Conservation (phyloP, 1,140 invertebrate species). For the Uloborus diversus region DNA sequence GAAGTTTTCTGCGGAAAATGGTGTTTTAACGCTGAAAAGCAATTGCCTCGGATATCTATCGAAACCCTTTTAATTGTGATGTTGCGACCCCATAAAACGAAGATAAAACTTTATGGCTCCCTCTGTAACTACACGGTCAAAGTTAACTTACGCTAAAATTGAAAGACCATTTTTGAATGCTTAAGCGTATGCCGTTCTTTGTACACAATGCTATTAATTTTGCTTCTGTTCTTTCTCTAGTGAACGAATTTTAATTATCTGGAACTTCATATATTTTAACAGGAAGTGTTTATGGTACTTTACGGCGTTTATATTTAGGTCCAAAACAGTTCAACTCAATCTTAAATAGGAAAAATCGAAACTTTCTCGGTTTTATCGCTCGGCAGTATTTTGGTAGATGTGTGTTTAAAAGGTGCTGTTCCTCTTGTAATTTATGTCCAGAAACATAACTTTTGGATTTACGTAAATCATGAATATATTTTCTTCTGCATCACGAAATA, state of each 20-base stretch:
- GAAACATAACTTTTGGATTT: not conserved
- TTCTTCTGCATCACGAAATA: not conserved
- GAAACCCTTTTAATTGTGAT: constrained; percentile 48
- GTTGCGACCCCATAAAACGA: constrained; percentile 49
- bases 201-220: not conserved
- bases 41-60: constrained; percentile 52
- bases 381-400: not conserved
- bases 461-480: not conserved
- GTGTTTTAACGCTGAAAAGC: constrained; percentile 29
- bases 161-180: not conserved
- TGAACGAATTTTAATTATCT: not conserved
- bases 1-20: not conserved
- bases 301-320: no score
- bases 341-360: not conserved
- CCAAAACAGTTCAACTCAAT: no score
- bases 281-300: no score
- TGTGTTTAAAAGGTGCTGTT: not conserved
- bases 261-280: not conserved
- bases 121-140: constrained; percentile 13
- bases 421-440: not conserved
- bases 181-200: not conserved
- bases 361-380: not conserved
- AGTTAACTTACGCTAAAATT: constrained; percentile 22
- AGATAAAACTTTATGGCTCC: constrained; percentile 44
- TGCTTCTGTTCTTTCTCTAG: not conserved